Conservation (phyloP, 2,888 invertebrate species). For the Drosophila falleni region DNA sequence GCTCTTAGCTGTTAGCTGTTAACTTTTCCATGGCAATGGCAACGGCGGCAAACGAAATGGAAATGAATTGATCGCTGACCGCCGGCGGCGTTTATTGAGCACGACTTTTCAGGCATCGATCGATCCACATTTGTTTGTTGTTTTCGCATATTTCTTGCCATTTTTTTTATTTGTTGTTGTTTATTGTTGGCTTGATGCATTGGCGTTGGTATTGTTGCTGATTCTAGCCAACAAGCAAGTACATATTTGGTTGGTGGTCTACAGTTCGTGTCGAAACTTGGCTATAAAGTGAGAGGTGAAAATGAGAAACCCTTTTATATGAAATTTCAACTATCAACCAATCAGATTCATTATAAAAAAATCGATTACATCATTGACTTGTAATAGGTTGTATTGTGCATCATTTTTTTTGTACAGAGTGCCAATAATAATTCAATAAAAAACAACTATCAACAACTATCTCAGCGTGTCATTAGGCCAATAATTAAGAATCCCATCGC, state of each 20-base stretch:
- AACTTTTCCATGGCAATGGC: constrained; percentile 67
- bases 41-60: constrained; percentile 69
- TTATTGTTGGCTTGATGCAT: constrained; percentile 59
- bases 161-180: constrained; percentile 70
- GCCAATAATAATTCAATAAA: too few relatives aligned
- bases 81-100: constrained; percentile 75
- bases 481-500: too few relatives aligned
- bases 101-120: constrained; percentile 70
- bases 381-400: neutral
- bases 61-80: constrained; percentile 70
- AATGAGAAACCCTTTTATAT: constrained; percentile 6
- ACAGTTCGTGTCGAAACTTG: constrained; percentile 13
- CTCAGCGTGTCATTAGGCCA: too few relatives aligned
- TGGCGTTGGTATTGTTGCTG: constrained; percentile 29
- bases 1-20: constrained; percentile 5
- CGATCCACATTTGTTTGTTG: constrained; percentile 67
- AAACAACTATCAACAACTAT: neutral
- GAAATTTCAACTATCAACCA: neutral
- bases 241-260: constrained; percentile 19
- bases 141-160: constrained; percentile 53
- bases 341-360: neutral
- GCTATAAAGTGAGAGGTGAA: constrained; percentile 32
- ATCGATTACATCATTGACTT: neutral
- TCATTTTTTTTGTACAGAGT: neutral
- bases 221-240: constrained; percentile 1